These are phyloP conservation scores for Hypotaenidia okinawae DNA, from an alignment of 2,797 vertebrate genomes.

Conservation along the genomic window DNA sequence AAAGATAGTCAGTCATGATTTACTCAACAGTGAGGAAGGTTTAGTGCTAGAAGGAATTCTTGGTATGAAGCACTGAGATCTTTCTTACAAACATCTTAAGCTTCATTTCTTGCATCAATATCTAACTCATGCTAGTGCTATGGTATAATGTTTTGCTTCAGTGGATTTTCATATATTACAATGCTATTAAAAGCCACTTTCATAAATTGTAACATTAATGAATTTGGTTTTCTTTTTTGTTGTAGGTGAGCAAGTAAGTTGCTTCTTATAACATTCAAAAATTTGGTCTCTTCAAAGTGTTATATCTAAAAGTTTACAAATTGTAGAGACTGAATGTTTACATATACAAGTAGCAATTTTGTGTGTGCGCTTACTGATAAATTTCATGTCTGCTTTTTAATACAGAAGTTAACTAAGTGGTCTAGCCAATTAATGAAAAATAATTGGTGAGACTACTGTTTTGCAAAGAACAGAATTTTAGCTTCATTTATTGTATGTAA, in stretches of 20 bases:
- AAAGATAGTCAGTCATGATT: slow-evolving; percentile 85
- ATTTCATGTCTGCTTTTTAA: slow-evolving; percentile 48
- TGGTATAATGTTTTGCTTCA: slow-evolving; percentile 17
- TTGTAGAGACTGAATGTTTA: slow-evolving; percentile 2
- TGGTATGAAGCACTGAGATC: neutral
- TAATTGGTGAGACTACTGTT: neutral
- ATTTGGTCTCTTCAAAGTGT: slow-evolving; percentile 17
- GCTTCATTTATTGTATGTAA: slow-evolving; percentile 56
- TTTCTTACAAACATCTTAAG: slow-evolving; percentile 3
- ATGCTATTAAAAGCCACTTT: neutral
- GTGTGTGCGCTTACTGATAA: neutral
- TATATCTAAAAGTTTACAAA: slow-evolving; percentile 12
- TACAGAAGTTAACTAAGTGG: slow-evolving; percentile 54
- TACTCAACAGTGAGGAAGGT: neutral
- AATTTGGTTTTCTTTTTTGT: neutral
- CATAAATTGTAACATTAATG: neutral
- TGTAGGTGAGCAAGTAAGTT: slow-evolving; percentile 4
- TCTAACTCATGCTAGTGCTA: neutral
- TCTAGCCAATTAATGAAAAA: slow-evolving; percentile 22
- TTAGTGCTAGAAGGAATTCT: neutral
- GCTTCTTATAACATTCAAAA: neutral
- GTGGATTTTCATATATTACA: slow-evolving; percentile 24
- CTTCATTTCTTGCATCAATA: slow-evolving; percentile 47
- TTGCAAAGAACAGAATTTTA: slow-evolving; percentile 46
- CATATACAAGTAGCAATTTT: neutral